Conservation (phyloP, 2,888 invertebrate genomes). For the Neoitamus cyanurus region DNA sequence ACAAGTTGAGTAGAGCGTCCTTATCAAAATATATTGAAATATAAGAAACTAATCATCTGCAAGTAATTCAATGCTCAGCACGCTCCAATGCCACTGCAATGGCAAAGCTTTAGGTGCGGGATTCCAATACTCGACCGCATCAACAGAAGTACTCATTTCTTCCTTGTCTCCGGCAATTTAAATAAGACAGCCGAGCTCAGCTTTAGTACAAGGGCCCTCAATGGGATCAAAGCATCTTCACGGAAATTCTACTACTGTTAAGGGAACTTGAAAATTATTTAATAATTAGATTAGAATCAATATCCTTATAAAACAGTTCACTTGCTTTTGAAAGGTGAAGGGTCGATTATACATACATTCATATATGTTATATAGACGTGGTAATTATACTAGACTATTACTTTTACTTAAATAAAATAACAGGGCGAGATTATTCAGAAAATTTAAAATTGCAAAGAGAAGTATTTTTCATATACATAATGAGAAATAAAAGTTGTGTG, state of each 20-base stretch:
- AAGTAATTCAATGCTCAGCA: conserved; percentile 51
- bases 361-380: no score
- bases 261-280: background rate
- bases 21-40: conserved; percentile 51
- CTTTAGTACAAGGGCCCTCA: background rate
- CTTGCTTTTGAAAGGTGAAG: background rate
- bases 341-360: no score
- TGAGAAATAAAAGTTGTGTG: no score
- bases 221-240: background rate
- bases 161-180: background rate
- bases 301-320: background rate
- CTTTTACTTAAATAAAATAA: no score
- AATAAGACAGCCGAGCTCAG: background rate
- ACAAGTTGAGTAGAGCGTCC: conserved; percentile 45
- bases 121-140: background rate
- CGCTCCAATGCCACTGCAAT: conserved; percentile 49
- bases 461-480: no score
- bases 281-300: background rate
- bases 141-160: background rate
- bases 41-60: conserved; percentile 53
- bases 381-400: no score
- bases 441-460: no score
- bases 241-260: background rate
- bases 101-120: background rate
- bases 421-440: no score